Conservation (phyloP, 1,140 invertebrate species). For the Diorhabda elongata region DNA sequence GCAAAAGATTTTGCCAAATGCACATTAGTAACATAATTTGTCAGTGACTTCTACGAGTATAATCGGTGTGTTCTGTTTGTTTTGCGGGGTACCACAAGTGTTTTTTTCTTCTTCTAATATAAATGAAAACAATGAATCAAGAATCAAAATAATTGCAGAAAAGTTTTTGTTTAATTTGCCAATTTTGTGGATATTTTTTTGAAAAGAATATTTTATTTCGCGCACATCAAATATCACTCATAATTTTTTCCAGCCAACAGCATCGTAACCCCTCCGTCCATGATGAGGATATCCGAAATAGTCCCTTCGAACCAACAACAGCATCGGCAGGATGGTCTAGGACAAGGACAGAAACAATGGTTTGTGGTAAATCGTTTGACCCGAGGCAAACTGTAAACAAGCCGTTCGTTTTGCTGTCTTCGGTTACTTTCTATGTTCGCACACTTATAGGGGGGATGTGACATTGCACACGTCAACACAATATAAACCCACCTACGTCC, state of each 20-base stretch:
- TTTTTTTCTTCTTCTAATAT: too few species aligned
- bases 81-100: too few species aligned
- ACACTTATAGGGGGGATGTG: constrained; percentile 10
- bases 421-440: constrained; percentile 17
- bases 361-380: constrained; percentile 15
- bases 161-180: too few species aligned
- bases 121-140: too few species aligned
- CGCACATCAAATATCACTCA: too few species aligned
- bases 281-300: constrained; percentile 10
- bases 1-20: too few species aligned
- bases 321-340: neutral
- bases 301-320: constrained; percentile 12
- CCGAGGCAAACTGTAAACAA: constrained; percentile 19
- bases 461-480: constrained; percentile 19
- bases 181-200: too few species aligned
- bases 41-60: too few species aligned
- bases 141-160: too few species aligned
- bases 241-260: neutral
- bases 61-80: too few species aligned
- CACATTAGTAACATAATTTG: too few species aligned
- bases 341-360: constrained; percentile 12
- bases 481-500: constrained; percentile 1
- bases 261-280: neutral
- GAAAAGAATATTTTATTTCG: too few species aligned
- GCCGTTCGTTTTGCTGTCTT: constrained; percentile 20